phyloP scores from a whole-genome alignment of 2,888 invertebrate species.

The Drosophila putrida region DNA sequence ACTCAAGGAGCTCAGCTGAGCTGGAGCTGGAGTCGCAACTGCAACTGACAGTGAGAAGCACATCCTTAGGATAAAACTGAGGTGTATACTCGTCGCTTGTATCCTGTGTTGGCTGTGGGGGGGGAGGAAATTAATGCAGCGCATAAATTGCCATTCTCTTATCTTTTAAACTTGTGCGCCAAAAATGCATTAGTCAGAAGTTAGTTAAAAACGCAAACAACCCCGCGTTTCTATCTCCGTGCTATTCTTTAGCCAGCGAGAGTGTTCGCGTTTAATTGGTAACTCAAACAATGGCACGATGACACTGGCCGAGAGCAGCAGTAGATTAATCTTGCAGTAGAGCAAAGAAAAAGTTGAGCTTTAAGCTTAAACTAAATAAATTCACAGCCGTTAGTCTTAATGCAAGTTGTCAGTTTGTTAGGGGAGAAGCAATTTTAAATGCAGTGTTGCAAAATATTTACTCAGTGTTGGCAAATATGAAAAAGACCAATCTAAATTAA shows the following conservation, averaged over 20 bases:
- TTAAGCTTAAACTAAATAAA: not conserved
- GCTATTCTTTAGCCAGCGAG: not conserved
- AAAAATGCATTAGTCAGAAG: slow-evolving; percentile 55
- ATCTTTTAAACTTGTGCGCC: slow-evolving; percentile 43
- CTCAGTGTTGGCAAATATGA: too few species aligned
- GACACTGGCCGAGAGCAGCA: slow-evolving; percentile 4
- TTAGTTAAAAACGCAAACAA: slow-evolving; percentile 14
- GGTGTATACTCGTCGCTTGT: slow-evolving; percentile 15
- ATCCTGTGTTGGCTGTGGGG: slow-evolving; percentile 14
- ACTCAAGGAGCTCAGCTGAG: slow-evolving; percentile 9
- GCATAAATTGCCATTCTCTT: slow-evolving; percentile 61
- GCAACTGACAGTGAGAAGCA: slow-evolving; percentile 47
- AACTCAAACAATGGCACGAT: slow-evolving; percentile 29
- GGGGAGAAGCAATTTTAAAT: not conserved
- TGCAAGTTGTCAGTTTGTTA: not conserved
- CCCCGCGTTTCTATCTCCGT: not conserved
- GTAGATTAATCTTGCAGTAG: slow-evolving; percentile 18
- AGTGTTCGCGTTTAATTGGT: slow-evolving; percentile 32
- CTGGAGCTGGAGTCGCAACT: slow-evolving; percentile 19
- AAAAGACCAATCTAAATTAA: too few species aligned
- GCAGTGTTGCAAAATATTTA: too few species aligned
- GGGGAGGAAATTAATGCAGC: slow-evolving; percentile 60
- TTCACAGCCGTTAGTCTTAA: not conserved
- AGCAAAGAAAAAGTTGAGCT: not conserved
- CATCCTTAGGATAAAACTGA: slow-evolving; percentile 20